These are phyloP conservation scores for Globicephala melas DNA, from an alignment of 2,113 vertebrate genomes.

Conservation along the genomic window DNA sequence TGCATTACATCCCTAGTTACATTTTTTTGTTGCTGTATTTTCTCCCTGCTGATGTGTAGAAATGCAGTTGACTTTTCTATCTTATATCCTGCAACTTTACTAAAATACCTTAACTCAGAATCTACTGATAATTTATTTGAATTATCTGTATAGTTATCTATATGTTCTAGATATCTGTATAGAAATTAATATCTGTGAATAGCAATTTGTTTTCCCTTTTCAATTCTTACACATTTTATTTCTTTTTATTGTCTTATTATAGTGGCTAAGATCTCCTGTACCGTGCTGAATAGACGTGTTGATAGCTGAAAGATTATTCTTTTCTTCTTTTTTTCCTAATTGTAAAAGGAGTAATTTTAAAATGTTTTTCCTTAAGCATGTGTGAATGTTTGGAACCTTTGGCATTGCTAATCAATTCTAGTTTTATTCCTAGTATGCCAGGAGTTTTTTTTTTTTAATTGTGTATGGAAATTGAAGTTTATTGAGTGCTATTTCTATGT, in stretches of 20 bases:
- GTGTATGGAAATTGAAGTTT: neutral
- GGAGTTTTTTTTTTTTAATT: neutral
- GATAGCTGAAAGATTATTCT: neutral
- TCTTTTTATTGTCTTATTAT: neutral
- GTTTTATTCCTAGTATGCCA: neutral
- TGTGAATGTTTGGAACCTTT: neutral
- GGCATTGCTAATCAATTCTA: neutral
- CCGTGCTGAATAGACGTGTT: neutral
- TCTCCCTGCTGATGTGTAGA: neutral
- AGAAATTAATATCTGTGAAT: neutral
- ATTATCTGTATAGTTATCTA: neutral
- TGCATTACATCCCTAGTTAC: neutral
- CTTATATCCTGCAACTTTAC: neutral
- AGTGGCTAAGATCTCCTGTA: neutral
- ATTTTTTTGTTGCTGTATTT: neutral
- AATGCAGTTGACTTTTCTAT: neutral
- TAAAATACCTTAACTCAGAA: neutral
- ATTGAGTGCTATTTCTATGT: neutral
- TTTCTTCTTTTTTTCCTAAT: neutral
- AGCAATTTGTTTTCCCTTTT: neutral
- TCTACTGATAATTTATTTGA: neutral
- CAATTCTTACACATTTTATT: neutral
- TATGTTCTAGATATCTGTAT: neutral
- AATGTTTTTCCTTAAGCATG: neutral
- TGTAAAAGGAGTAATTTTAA: neutral